Evolutionary conservation across 2,113 vertebrate genomes (phyloP), one percentile per base, ranked within the genome.

Genomic region (Periophthalmus modestus): DNA sequence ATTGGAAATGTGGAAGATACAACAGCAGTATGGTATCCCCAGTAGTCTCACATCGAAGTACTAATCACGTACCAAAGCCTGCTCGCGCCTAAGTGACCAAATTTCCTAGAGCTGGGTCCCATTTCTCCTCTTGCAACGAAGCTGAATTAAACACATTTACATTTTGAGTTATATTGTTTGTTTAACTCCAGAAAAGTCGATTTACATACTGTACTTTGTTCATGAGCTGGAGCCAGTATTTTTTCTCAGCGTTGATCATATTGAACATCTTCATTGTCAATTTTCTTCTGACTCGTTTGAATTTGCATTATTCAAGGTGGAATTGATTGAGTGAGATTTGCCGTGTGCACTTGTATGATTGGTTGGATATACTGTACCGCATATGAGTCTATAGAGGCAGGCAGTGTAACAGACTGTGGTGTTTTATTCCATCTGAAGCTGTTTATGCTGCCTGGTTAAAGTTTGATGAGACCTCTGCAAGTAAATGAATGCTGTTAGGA

Each of bases 391-490:
- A 70, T 58, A 2, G 78, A 43, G 63, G 68, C 63, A 77, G 62
- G 58, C 67, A 73, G 58, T 76, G 72, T 80, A 83, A 74, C 78
- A 13, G 69, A 15, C 73, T 76, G 62, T 76, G 79, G 79, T 82
- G 78, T 82, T 89, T 80, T 77, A 89, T 87, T 91, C 83, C 84
- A 89, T 91, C 88, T 85, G 82, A 90, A 85, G 85, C 82, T 88
- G 85, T 86, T 86, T 87, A 87, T 80, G 81, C 87, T 77, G 83
- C 81, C 74, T 88, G 82, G 72, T 91, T 90, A 91, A 91, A 91
- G 82, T 89, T 91, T 91, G 87, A 91, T 91, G 88, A 89, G 87
- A 83, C 80, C 82, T 88, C 81, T 87, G 75, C 79, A 65, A 75
- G 82, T 84, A 85, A 89, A 87, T 83, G 81, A 91, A 85, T 81